Conservation (phyloP, 2,888 invertebrate species). For the Halocaridina rubra region DNA sequence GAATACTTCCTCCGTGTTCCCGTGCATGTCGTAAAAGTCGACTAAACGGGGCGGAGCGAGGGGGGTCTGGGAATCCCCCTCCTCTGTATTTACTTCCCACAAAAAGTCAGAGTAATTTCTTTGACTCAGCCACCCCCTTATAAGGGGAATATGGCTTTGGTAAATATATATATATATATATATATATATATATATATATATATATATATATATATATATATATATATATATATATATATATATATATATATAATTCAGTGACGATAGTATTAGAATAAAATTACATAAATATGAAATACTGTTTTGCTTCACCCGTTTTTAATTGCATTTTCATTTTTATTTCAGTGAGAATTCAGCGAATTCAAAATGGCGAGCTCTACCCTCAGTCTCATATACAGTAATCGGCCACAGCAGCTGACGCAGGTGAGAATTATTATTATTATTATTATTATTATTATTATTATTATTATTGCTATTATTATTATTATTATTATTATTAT, state of each 20-base stretch:
- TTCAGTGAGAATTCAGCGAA: not conserved
- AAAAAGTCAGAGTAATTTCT: no score
- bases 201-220: not conserved
- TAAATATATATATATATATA: not conserved
- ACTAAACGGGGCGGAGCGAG: no score
- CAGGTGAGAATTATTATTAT: slow-evolving; percentile 33
- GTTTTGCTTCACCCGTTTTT: not conserved
- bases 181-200: no score
- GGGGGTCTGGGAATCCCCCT: no score
- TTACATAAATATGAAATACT: not conserved
- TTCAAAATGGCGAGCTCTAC: slow-evolving; percentile 61
- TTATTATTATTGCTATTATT: not conserved
- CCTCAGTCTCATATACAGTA: slow-evolving; percentile 59
- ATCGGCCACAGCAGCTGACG: slow-evolving; percentile 54
- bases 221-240: no score
- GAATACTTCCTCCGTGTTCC: no score
- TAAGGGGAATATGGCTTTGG: no score
- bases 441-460: not conserved
- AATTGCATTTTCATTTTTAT: not conserved
- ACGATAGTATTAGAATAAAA: not conserved
- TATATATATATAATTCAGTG: not conserved
- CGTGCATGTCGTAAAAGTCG: no score
- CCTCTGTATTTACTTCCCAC: no score
- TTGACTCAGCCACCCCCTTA: no score
- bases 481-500: not conserved